phyloP scores from a whole-genome alignment of 2,888 invertebrate species.

The Frankliniella fusca region DNA sequence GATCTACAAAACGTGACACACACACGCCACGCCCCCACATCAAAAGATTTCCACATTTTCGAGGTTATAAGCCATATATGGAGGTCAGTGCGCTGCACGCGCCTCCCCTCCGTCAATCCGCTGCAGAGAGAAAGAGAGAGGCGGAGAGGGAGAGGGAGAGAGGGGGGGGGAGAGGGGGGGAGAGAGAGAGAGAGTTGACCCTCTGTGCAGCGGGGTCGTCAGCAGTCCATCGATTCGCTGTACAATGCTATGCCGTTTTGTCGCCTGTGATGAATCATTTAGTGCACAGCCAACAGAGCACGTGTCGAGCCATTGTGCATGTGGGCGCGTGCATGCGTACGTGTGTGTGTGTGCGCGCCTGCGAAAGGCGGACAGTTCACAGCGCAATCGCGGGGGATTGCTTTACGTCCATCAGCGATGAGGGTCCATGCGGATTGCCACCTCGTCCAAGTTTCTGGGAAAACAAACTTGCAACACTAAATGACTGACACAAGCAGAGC shows the following conservation, averaged over 20 bases:
- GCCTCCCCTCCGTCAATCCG: not conserved
- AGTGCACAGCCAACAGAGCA: not conserved
- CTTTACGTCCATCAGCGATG: too few relatives aligned
- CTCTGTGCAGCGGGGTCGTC: not conserved
- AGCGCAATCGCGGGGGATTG: too few relatives aligned
- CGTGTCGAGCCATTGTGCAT: not conserved
- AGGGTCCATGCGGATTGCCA: too few relatives aligned
- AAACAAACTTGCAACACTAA: too few relatives aligned
- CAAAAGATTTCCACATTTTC: too few relatives aligned
- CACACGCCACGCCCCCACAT: too few relatives aligned
- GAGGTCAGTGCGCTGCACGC: too few relatives aligned
- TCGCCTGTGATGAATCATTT: conserved; percentile 26
- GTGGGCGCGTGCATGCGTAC: not conserved
- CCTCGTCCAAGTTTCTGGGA: too few relatives aligned
- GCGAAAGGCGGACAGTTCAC: too few relatives aligned
- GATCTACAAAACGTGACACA: too few relatives aligned
- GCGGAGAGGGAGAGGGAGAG: not conserved
- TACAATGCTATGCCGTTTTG: conserved; percentile 21
- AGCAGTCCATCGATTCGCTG: conserved; percentile 24
- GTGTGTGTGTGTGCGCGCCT: not conserved
- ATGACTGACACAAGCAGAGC: too few relatives aligned
- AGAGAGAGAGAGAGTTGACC: not conserved
- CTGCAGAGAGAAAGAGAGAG: not conserved
- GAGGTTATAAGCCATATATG: too few relatives aligned
- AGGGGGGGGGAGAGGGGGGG: not conserved